Percentiles rank a stretch among this genome's conserved stretches.
These are phyloP conservation scores for Dascillus cervinus DNA, from an alignment of 2,888 invertebrate species.

Conservation along the genomic window DNA sequence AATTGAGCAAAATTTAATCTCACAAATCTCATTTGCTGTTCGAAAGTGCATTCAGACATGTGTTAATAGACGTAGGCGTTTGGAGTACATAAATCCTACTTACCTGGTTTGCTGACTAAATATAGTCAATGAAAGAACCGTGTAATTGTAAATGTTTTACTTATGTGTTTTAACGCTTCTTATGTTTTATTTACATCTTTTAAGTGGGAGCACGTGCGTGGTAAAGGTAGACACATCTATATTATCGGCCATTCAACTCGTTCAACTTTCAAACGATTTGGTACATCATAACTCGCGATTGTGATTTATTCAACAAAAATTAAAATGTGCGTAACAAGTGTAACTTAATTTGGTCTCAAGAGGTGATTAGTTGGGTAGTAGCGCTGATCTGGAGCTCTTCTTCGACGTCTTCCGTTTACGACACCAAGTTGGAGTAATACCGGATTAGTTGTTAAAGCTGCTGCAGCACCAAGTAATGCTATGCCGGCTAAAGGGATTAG, in stretches of 20 bases:
- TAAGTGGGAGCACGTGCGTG: constrained; percentile 7
- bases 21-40: too few relatives aligned
- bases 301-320: too few relatives aligned
- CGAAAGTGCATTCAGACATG: too few relatives aligned
- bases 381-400: constrained; percentile 22
- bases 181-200: constrained; percentile 5
- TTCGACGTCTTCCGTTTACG: constrained; percentile 54
- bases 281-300: too few relatives aligned
- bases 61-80: too few relatives aligned
- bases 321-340: too few relatives aligned
- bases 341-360: constrained; percentile 6
- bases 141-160: too few relatives aligned
- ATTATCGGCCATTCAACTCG: constrained; percentile 14
- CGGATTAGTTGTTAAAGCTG: constrained; percentile 73
- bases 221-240: constrained; percentile 9
- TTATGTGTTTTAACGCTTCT: constrained; percentile 4
- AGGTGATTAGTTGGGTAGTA: constrained; percentile 9
- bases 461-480: constrained; percentile 67
- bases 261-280: too few relatives aligned
- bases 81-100: too few relatives aligned
- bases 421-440: constrained; percentile 71
- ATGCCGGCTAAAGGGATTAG: constrained; percentile 70
- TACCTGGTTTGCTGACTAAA: too few relatives aligned
- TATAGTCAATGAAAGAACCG: too few relatives aligned
- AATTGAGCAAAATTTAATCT: too few relatives aligned